These are phyloP conservation scores for Slavum lentiscoides DNA, from an alignment of 2,888 invertebrate genomes.

Conservation along the genomic window DNA sequence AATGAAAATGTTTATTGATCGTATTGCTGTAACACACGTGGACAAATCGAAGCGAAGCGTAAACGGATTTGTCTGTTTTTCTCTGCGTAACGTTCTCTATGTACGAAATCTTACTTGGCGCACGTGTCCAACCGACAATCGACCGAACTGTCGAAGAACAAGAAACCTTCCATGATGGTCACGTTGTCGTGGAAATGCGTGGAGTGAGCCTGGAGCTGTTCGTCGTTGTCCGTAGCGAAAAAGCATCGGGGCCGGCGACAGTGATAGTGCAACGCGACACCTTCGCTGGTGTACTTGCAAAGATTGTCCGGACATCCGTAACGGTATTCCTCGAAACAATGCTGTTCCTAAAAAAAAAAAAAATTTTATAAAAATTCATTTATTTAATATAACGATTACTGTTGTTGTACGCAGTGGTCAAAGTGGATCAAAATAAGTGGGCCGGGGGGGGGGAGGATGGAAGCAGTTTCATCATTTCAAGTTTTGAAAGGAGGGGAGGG, in stretches of 20 bases:
- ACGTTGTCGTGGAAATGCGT: slow-evolving; percentile 83
- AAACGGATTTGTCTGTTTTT: neutral
- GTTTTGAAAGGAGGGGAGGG: no score
- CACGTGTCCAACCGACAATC: slow-evolving; percentile 72
- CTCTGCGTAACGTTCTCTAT: neutral
- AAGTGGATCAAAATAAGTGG: no score
- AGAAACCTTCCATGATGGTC: slow-evolving; percentile 81
- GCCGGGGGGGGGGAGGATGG: no score
- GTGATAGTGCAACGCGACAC: slow-evolving; percentile 70
- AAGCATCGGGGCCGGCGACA: slow-evolving; percentile 82
- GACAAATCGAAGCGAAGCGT: slow-evolving; percentile 17
- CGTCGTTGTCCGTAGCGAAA: slow-evolving; percentile 78
- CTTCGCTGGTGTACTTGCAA: slow-evolving; percentile 67
- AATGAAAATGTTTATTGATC: slow-evolving; percentile 77
- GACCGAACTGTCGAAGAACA: slow-evolving; percentile 76
- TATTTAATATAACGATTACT: no score
- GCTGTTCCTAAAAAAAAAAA: slow-evolving; percentile 62
- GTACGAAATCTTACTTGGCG: slow-evolving; percentile 59
- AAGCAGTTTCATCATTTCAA: no score
- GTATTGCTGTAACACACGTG: slow-evolving; percentile 64
- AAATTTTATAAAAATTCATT: no score
- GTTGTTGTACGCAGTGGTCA: no score
- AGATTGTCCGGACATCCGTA: slow-evolving; percentile 75
- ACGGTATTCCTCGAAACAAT: slow-evolving; percentile 66
- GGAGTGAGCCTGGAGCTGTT: slow-evolving; percentile 78